Conservation (phyloP, 2,888 invertebrate genomes). For the Coleophora deauratella region DNA sequence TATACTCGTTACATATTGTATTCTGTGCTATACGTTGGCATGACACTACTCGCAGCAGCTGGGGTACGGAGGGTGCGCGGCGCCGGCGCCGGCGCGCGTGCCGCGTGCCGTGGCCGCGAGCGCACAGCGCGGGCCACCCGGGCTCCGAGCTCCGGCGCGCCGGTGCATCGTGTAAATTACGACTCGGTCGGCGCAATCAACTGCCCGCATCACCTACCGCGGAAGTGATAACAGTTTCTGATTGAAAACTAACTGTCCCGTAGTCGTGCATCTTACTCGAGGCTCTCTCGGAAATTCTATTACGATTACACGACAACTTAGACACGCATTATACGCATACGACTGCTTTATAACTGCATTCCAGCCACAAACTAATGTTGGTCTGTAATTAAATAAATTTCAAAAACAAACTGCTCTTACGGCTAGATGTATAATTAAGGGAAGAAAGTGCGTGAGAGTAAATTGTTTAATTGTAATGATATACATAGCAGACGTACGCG, state of each 20-base stretch:
- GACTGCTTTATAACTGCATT: conserved; percentile 16
- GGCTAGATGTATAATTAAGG: conserved; percentile 41
- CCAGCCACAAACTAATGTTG: conserved; percentile 7
- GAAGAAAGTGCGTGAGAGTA: conserved; percentile 60
- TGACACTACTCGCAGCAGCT: no score
- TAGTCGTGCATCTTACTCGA: not conserved
- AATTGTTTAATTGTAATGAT: conserved; percentile 53
- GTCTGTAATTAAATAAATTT: conserved; percentile 37
- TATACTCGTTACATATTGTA: no score
- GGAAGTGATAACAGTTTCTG: conserved; percentile 27
- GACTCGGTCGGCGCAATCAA: conserved; percentile 16
- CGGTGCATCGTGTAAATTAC: conserved; percentile 27
- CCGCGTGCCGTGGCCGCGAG: conserved; percentile 24
- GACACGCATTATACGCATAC: not conserved
- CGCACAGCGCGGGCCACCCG: conserved; percentile 15
- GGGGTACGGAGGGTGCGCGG: not conserved
- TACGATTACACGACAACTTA: not conserved
- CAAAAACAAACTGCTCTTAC: conserved; percentile 36
- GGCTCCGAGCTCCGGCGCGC: conserved; percentile 7
- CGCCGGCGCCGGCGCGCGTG: conserved; percentile 20
- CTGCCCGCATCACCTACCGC: conserved; percentile 12
- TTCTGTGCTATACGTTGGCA: no score
- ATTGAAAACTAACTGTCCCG: conserved; percentile 28
- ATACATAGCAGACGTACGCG: conserved; percentile 36
- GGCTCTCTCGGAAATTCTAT: not conserved